These are phyloP conservation scores for Lasiommata megera DNA, from an alignment of 2,888 invertebrate species.

Conservation along the genomic window DNA sequence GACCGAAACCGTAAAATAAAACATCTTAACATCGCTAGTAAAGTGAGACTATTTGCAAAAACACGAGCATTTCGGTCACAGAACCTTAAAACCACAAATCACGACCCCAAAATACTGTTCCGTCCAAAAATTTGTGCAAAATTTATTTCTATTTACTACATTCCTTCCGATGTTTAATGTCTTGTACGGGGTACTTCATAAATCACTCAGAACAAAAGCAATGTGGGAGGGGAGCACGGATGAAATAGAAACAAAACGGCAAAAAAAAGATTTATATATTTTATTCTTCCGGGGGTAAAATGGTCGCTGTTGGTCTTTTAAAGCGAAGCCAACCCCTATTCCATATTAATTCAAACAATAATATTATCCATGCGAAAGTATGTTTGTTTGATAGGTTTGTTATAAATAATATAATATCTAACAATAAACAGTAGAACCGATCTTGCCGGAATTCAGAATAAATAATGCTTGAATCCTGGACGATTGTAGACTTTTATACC, in stretches of 20 bases:
- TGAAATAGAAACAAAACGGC: constrained; percentile 44
- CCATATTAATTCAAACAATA: too few species aligned
- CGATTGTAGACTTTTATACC: too few species aligned
- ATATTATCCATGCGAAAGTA: too few species aligned
- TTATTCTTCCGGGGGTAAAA: constrained; percentile 40
- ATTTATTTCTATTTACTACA: constrained; percentile 41
- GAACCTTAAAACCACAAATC: constrained; percentile 2
- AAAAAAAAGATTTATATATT: constrained; percentile 49
- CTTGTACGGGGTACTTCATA: constrained; percentile 43
- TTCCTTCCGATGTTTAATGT: constrained; percentile 43
- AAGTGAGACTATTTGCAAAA: neutral
- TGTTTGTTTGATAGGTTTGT: too few species aligned
- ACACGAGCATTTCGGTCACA: neutral
- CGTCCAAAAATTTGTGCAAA: constrained; percentile 22
- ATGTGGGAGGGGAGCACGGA: constrained; percentile 13
- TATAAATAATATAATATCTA: too few species aligned
- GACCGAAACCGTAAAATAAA: too few species aligned
- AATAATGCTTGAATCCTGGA: too few species aligned
- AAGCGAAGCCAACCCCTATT: too few species aligned
- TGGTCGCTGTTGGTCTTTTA: constrained; percentile 45
- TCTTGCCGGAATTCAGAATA: too few species aligned
- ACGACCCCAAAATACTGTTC: constrained; percentile 8
- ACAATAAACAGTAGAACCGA: too few species aligned
- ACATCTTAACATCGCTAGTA: too few species aligned
- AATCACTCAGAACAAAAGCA: constrained; percentile 37